Evolutionary conservation across 2,888 invertebrate genomes (phyloP), one percentile per base, ranked within the genome.

Genomic region (Cyclophora punctaria): DNA sequence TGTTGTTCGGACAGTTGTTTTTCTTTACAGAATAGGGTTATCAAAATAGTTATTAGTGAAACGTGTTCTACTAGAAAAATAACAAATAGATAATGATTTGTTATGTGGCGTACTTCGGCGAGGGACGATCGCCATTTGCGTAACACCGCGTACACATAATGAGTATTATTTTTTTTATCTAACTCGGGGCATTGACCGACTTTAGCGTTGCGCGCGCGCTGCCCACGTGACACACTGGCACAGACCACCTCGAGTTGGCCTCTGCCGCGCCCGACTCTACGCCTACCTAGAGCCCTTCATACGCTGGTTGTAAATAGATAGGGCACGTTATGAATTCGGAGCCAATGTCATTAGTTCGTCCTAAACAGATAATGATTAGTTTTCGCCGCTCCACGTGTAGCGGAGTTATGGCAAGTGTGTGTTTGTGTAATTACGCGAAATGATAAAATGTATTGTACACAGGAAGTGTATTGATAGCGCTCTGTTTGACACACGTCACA

Each of bases 171-270:
- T 82, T 81, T n/a, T 86, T 86, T 82, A 86, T 85, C 86, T 84
- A 86, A 83, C 80, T 66, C 81, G 81, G 86, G 83, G 87, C 87
- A 87, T 86, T 87, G 87, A 87, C 87, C 87, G 86, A 83, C 72
- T 82, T 87, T 80, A 81, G 73, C 67, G 77, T 78, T 83, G 85
- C 85, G 83, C 83, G 79, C 71, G 82, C 82, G 83, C 69, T 71
- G 79, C 66, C 85, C 86, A 87, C 86, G 86, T 86, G 86, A 86
- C 86, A 83, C 73, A 84, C 69, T 82, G 71, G 79, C 69, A 2
- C 2, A 58, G 64, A 44, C 84, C 78, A 70, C 53, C 60, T 48
- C 62, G 57, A 46, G 54, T 62, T 81, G 63, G 49, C 66, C 63
- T 47, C 48, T 55, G 35, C 55, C 48, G 51, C 58, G 60, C 46